These are phyloP conservation scores for Gobio gobio DNA, from an alignment of 2,113 vertebrate species.

Conservation along the genomic window DNA sequence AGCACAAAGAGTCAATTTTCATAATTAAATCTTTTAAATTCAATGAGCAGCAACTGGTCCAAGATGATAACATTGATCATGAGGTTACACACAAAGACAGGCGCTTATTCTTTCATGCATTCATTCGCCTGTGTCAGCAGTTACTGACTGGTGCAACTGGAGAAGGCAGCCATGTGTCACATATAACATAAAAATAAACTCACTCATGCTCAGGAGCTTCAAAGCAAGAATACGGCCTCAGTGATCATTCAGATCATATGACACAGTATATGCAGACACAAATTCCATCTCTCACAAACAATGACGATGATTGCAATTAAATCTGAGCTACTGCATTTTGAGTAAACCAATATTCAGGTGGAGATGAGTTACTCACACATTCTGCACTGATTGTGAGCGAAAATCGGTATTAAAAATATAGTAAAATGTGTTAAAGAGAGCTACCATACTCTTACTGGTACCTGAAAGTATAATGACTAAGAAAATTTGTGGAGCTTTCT, in stretches of 20 bases:
- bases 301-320: not conserved
- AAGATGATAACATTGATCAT: slow-evolving; percentile 27
- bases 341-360: not conserved
- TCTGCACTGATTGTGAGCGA: not conserved
- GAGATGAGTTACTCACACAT: not conserved
- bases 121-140: slow-evolving; percentile 2
- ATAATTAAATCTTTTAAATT: slow-evolving; percentile 66
- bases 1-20: slow-evolving; percentile 52
- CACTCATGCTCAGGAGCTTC: not conserved
- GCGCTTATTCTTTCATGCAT: slow-evolving; percentile 27
- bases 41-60: slow-evolving; percentile 46
- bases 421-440: not conserved
- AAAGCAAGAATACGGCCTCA: not conserved
- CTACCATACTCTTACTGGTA: not conserved
- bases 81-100: slow-evolving; percentile 27
- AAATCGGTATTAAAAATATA: not conserved
- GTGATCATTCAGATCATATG: not conserved
- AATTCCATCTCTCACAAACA: not conserved
- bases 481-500: not conserved
- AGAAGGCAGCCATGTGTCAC: not conserved
- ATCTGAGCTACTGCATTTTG: not conserved
- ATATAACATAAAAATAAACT: not conserved
- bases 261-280: not conserved
- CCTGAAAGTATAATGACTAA: not conserved
- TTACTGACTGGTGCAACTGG: not conserved